Evolutionary conservation across 2,888 invertebrate species (phyloP), one percentile per base, ranked within the genome.

Genomic region (Alloscopus bannaensis): DNA sequence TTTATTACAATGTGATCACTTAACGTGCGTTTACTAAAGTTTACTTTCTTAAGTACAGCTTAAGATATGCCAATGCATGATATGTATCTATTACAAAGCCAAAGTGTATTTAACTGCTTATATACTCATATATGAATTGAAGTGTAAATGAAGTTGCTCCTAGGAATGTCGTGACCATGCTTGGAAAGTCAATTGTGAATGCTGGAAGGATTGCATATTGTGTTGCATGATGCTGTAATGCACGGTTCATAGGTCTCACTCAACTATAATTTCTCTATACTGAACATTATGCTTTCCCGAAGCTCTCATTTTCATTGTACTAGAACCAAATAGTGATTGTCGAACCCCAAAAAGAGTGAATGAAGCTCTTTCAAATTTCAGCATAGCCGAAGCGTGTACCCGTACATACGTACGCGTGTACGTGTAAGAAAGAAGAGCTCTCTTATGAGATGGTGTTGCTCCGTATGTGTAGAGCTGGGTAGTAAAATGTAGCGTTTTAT

Each of bases 401-500:
- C 52, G 47, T 36, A 13, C 13, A 13, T 36, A 13, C 13, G 36
- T 36, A 36, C 8, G 36, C 6, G 13, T 36, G 13, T 36, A 36
- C 13, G 36, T 36, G 36, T 36, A 13, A 36, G 36, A 36, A 45
- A 28, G 57, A 18, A n/a, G 20, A 31, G n/a, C 31, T n/a, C n/a
- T n/a, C n/a, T n/a, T n/a, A n/a, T n/a, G 40, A 22, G 40, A 24
- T 24, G 1, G 60, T 22, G 40, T 22, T 40, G 36, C 31, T 40
- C 13, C 16, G 8, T 13, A 8, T 50, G n/a, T 50, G n/a, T 59
- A 20, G n/a, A 18, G 3, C 40, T 60, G 40, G 60, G 45, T 64
- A 62, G 29, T 52, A 36, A 40, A 59, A 59, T 60, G 60, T 16
- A 26, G 62, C 22, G 45, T 73, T 73, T 73, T 73, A 73, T 73